Evolutionary conservation across 2,888 invertebrate genomes (phyloP).

Genomic region (Tricholauxania praeusta): DNA sequence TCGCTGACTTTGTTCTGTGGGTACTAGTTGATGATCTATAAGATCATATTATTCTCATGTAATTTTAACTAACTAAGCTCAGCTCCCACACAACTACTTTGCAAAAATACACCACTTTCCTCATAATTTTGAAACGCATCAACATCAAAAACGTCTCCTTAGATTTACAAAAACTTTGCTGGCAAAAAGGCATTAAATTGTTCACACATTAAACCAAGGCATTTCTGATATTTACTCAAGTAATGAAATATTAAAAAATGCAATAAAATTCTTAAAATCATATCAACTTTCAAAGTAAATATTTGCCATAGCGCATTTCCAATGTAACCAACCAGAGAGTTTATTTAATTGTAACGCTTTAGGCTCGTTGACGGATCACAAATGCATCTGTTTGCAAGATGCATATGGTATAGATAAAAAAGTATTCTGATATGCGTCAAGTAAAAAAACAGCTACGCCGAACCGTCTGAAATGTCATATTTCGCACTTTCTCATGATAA

Average conservation of each 20-base stretch:
- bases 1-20: too few species aligned
- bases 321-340: slow-evolving; percentile 5
- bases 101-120: too few species aligned
- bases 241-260: not conserved
- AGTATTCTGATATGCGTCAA: not conserved
- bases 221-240: too few species aligned
- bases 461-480: not conserved
- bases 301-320: slow-evolving; percentile 13
- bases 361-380: not conserved
- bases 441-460: slow-evolving; percentile 19
- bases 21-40: too few species aligned
- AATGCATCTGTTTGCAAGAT: slow-evolving; percentile 47
- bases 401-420: slow-evolving; percentile 17
- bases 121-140: too few species aligned
- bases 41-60: too few species aligned
- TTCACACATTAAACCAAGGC: too few species aligned
- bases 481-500: slow-evolving; percentile 1
- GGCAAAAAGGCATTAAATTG: too few species aligned
- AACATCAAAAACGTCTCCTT: too few species aligned
- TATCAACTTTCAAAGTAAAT: slow-evolving; percentile 34
- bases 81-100: too few species aligned
- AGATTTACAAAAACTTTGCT: too few species aligned
- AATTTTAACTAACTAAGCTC: too few species aligned
- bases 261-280: slow-evolving; percentile 12
- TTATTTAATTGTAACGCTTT: slow-evolving; percentile 7